Base-by-base conservation (phyloP, 2,888 invertebrate genomes). In the Ichneumoninae sp. region DNA sequence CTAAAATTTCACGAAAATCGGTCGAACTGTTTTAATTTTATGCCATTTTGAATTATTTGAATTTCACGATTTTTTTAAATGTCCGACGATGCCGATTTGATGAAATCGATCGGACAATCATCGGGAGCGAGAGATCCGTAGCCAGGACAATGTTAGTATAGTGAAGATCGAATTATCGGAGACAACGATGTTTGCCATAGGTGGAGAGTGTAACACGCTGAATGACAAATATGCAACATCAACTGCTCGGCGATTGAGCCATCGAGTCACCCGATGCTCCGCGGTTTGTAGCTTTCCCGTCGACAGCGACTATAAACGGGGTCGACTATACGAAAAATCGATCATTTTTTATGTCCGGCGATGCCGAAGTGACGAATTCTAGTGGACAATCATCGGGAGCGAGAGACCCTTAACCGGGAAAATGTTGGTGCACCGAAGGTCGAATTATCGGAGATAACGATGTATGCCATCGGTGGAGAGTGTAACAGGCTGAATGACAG, bases 201-300 rank as follows among this genome's bases (percentile, higher is more conserved):
- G 7, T 1, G 33, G 33, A 1, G 7, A 7, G 40, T 30, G 47
- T 30, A 62, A 60, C 30, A 26, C 8, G 16, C 3, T 26, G 36
- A 22, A 68, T 50, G 40, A 68, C 40, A 57, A 13, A n/a, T 5
- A 44, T 40, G 66, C 26, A 68, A 57, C 30, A 26, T 68, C 40
- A 60, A 77, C 57, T 40, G 16, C 54, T 44, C 68, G 66, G 30
- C 44, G 57, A 68, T 57, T 57, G 69, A 78, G 77, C 60, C 77
- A 77, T 77, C 77, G 47, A 68, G 30, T 60, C 68, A 69, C 6
- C 3, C 13, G 30, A 13, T 60, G 5, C 44, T 33, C 6, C 33
- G 6, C 33, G 69, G 44, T 60, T 75, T 65, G 62, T 50, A 65
- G 77, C 57, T 57, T 69, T 26, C 57, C 47, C 33, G 60, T 69